Conservation (phyloP, 2,888 invertebrate genomes). For the Thecocarcelia acutangulata region DNA sequence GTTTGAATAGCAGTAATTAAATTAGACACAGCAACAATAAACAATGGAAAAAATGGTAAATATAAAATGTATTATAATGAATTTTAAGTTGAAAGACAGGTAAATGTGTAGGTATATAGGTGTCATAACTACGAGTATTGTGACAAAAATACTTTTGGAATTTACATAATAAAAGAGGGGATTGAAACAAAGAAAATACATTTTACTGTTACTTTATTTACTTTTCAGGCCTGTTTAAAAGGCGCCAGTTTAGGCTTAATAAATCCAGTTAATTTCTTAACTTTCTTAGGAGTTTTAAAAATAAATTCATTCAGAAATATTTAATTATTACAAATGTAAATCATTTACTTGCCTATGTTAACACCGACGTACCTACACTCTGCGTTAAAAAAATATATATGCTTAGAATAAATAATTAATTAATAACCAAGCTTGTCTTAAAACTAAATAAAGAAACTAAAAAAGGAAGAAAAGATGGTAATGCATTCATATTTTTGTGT, state of each 20-base stretch:
- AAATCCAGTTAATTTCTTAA: not conserved
- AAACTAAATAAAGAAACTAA: conserved; percentile 12
- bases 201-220: not conserved
- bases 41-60: conserved; percentile 68
- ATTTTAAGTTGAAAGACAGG: not conserved
- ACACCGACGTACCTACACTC: too few species aligned
- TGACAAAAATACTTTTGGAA: too few species aligned
- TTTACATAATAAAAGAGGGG: too few species aligned
- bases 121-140: not conserved
- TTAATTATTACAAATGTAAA: conserved; percentile 6
- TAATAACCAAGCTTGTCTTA: not conserved
- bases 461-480: conserved; percentile 22
- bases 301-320: not conserved
- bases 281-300: not conserved
- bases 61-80: not conserved
- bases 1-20: conserved; percentile 20
- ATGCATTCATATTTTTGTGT: conserved; percentile 48
- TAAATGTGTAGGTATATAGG: not conserved
- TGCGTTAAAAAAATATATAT: not conserved
- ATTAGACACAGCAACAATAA: conserved; percentile 39
- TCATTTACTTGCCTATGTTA: not conserved
- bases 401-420: conserved; percentile 33
- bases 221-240: conserved; percentile 31
- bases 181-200: not conserved
- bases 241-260: conserved; percentile 18